Percentiles rank a stretch among this genome's conserved stretches.
Evolutionary conservation across 2,888 invertebrate species (phyloP).

Genomic region (Eilema griseolum): DNA sequence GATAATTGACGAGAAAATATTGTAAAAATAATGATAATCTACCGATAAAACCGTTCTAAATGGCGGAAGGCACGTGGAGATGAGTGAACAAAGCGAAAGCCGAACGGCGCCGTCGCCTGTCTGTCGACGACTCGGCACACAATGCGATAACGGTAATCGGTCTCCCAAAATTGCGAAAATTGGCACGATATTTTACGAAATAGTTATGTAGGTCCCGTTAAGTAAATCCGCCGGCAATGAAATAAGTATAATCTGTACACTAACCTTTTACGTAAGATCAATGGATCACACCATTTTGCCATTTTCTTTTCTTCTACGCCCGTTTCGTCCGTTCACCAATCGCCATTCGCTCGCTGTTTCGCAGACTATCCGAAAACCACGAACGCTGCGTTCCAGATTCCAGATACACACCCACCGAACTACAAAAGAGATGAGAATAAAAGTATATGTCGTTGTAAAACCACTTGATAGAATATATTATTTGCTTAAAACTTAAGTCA

Average conservation of each 20-base stretch:
- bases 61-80: conserved; percentile 87
- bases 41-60: conserved; percentile 62
- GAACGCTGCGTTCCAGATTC: conserved; percentile 19
- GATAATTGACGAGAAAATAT: conserved; percentile 24
- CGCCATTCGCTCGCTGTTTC: conserved; percentile 42
- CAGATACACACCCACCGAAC: neutral
- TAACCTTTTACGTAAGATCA: conserved; percentile 76
- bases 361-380: conserved; percentile 21
- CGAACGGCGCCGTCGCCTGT: conserved; percentile 66
- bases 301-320: conserved; percentile 69
- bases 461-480: too few species aligned
- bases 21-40: conserved; percentile 44
- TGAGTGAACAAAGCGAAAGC: conserved; percentile 83
- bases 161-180: conserved; percentile 37
- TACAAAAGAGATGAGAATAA: too few species aligned
- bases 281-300: conserved; percentile 78
- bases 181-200: conserved; percentile 18
- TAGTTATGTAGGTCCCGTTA: neutral
- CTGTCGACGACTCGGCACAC: conserved; percentile 47
- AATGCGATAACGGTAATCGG: conserved; percentile 63
- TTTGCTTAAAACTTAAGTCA: too few species aligned
- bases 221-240: conserved; percentile 2
- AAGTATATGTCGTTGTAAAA: too few species aligned
- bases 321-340: conserved; percentile 40
- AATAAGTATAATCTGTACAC: conserved; percentile 49